Base-by-base conservation (phyloP, 2,888 invertebrate genomes). In the Rhyacophila evoluta region DNA sequence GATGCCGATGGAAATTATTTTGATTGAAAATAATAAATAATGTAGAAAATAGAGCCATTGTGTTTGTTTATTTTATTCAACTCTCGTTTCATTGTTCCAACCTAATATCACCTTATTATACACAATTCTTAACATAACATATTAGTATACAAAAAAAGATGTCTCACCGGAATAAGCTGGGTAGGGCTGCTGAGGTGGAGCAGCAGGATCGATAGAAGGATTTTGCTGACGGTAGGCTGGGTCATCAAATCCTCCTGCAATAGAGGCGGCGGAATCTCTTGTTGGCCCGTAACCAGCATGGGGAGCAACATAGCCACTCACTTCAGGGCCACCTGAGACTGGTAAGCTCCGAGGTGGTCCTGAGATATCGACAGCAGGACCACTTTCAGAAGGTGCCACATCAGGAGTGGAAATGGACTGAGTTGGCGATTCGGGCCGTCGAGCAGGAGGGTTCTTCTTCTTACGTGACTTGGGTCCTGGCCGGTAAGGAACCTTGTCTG, bases 401-500 rank as follows among this genome's bases (percentile, higher is more conserved):
- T 69, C 67, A 1, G 79, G 75, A 1, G 72, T 72, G 4, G 75
- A 33, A 72, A n/a, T 71, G 15, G 67, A 38, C 25, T 36, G 67
- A 36, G 71, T 33, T 55, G 74, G 74, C 3, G 69, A 67, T n/a
- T 72, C 73, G 10, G 11, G 37, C 19, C 12, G 15, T n/a, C 19
- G 80, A 36, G 41, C 73, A 2, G 19, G 67, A 8, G 55, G 55
- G 19, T 25, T 39, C 28, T 82, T 82, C 78, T 89, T 89, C 85
- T 89, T 90, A 81, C 87, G 88, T 1, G 88, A 85, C 82, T 88
- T 88, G 1, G 84, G 82, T 5, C 84, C 84, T 0, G 85, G 84
- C 82, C 81, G 81, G 68, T 82, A 82, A 5, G 37, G 67, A 2
- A 37, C 39, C 25, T 77, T 73, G 5, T 80, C 80, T 8, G 74